phyloP scores from a whole-genome alignment of 2,797 vertebrate species.

The Typhlichthys eigenmanni region DNA sequence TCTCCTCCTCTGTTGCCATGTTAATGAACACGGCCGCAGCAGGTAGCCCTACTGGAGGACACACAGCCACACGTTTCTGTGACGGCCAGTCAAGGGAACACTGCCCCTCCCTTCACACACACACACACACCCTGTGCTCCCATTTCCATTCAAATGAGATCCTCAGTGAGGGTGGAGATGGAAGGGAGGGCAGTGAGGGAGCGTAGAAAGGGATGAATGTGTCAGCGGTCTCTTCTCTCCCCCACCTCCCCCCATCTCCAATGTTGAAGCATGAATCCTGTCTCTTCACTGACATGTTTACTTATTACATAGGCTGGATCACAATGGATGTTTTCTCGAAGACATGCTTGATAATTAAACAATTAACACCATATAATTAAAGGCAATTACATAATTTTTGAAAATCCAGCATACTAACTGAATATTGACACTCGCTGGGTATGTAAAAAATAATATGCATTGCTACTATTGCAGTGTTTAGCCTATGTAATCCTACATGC shows the following conservation, averaged over 20 bases:
- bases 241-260: slow-evolving; percentile 15
- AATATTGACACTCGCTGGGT: no score
- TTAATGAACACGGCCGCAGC: slow-evolving; percentile 34
- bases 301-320: slow-evolving; percentile 13
- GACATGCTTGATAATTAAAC: no score
- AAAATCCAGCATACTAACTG: no score
- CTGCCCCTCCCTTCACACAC: not conserved
- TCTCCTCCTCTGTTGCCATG: slow-evolving; percentile 9
- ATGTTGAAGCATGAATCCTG: slow-evolving; percentile 49
- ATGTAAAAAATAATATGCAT: no score
- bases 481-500: no score
- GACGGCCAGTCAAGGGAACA: slow-evolving; percentile 16
- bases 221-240: slow-evolving; percentile 7
- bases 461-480: no score
- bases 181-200: slow-evolving; percentile 7
- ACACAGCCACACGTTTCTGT: slow-evolving; percentile 9
- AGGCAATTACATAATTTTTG: no score
- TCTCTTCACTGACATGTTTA: slow-evolving; percentile 23
- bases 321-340: no score
- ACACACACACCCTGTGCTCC: not conserved
- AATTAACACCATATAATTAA: no score
- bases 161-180: not conserved
- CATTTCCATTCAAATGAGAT: slow-evolving; percentile 32
- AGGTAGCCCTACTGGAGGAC: slow-evolving; percentile 13
- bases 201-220: slow-evolving; percentile 44